Evolutionary conservation across 2,888 invertebrate species (phyloP).

Genomic region (Melanotus villosus): DNA sequence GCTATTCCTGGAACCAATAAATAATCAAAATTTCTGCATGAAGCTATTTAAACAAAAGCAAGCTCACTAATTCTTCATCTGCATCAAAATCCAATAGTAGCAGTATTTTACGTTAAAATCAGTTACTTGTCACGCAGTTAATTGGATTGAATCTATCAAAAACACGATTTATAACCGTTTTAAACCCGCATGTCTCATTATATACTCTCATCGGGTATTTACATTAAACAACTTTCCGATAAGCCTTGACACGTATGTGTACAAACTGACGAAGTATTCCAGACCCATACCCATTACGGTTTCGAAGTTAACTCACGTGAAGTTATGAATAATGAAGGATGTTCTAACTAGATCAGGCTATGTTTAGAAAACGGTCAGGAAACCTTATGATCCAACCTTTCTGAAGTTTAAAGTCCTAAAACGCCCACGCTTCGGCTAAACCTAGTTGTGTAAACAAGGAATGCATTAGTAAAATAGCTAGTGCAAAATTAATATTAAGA

Average conservation of each 20-base stretch:
- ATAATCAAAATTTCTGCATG: too few relatives aligned
- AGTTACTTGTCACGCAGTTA: too few relatives aligned
- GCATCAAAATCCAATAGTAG: too few relatives aligned
- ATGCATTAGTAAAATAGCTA: slow-evolving; percentile 13
- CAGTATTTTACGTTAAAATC: too few relatives aligned
- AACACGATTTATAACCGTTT: neutral
- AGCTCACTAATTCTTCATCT: too few relatives aligned
- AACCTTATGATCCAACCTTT: slow-evolving; percentile 6
- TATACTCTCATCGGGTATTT: neutral
- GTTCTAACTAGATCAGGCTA: slow-evolving; percentile 6
- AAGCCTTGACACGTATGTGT: slow-evolving; percentile 10
- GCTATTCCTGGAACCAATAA: too few relatives aligned
- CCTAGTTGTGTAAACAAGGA: neutral
- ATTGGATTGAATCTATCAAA: too few relatives aligned
- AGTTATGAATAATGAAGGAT: slow-evolving; percentile 17
- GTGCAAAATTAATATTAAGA: neutral
- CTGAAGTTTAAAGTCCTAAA: neutral
- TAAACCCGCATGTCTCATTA: slow-evolving; percentile 1
- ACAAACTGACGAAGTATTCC: neutral
- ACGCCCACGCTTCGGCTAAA: neutral
- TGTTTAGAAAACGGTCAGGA: slow-evolving; percentile 17
- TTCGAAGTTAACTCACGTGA: slow-evolving; percentile 4
- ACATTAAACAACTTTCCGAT: slow-evolving; percentile 14
- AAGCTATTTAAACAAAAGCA: too few relatives aligned
- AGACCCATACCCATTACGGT: neutral